These are phyloP conservation scores for Aptenodytes patagonicus DNA, from an alignment of 2,113 vertebrate genomes.

Conservation along the genomic window DNA sequence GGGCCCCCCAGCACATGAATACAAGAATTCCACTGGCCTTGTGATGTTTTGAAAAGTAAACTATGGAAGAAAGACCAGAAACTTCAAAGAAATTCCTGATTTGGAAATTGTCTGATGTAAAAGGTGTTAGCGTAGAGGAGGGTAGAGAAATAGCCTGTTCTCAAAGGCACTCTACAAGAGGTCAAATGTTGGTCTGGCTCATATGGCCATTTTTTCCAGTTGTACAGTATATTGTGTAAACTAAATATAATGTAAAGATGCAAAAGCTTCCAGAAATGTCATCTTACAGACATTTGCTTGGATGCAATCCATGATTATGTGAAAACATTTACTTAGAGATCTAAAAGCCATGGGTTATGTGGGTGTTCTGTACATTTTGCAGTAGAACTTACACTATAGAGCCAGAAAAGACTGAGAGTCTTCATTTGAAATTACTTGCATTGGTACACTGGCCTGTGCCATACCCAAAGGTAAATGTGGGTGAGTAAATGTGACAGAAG, in stretches of 20 bases:
- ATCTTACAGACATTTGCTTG: slow-evolving; percentile 63
- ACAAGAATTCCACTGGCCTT: slow-evolving; percentile 51
- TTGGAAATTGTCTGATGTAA: slow-evolving; percentile 69
- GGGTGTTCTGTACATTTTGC: slow-evolving; percentile 62
- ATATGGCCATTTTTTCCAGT: slow-evolving; percentile 44
- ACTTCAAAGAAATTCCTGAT: slow-evolving; percentile 71
- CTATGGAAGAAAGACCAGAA: slow-evolving; percentile 47
- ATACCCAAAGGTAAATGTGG: neutral
- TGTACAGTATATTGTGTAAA: slow-evolving; percentile 65
- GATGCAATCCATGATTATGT: slow-evolving; percentile 66
- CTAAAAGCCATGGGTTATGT: slow-evolving; percentile 43
- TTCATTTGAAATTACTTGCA: slow-evolving; percentile 21
- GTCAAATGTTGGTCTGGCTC: slow-evolving; percentile 60
- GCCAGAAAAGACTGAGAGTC: slow-evolving; percentile 28
- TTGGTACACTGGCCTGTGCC: neutral
- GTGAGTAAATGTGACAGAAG: neutral
- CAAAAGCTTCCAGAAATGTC: slow-evolving; percentile 68
- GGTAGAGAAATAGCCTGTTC: slow-evolving; percentile 48
- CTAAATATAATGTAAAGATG: slow-evolving; percentile 66
- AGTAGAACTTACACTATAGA: slow-evolving; percentile 27
- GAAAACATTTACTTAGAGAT: slow-evolving; percentile 73
- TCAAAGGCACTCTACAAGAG: slow-evolving; percentile 59
- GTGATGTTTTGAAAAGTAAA: slow-evolving; percentile 70
- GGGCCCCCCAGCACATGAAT: slow-evolving; percentile 45
- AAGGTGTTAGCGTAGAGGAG: slow-evolving; percentile 56